Evolutionary conservation across 2,797 vertebrate species (phyloP).

Genomic region (Acridotheres tristis): DNA sequence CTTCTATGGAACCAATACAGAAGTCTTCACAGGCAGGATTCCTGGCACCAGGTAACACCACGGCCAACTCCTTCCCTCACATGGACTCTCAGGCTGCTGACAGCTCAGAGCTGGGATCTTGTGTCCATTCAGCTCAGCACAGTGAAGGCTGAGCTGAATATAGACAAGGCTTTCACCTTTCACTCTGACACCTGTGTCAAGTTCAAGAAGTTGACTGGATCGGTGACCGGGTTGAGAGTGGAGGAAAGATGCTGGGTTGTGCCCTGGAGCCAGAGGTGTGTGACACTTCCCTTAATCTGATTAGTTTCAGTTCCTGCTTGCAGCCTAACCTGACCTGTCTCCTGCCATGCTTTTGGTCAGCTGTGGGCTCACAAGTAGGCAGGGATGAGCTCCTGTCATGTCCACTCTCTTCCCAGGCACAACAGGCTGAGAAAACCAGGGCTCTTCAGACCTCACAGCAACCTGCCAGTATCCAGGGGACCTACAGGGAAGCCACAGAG

Average conservation of each 20-base stretch:
- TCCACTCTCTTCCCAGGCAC: background rate
- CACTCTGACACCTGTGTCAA: background rate
- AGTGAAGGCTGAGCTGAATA: background rate
- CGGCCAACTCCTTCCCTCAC: rapidly evolving
- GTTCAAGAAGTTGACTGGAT: background rate
- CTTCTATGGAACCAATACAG: background rate
- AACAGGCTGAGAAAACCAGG: background rate
- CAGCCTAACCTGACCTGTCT: background rate
- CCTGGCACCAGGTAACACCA: background rate
- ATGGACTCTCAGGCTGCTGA: rapidly evolving
- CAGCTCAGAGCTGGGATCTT: background rate
- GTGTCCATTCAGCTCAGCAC: background rate
- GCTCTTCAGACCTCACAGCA: background rate
- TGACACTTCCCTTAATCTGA: background rate
- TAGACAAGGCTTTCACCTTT: background rate
- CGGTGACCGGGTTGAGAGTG: background rate
- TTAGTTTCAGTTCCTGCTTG: background rate
- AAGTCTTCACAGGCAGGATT: background rate
- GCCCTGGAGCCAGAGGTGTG: background rate
- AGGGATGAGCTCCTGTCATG: background rate
- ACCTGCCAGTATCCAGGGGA: background rate
- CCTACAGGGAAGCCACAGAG: background rate
- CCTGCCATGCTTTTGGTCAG: background rate
- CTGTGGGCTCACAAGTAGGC: background rate
- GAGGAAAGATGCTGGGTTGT: background rate